phyloP scores from a whole-genome alignment of 2,113 vertebrate genomes.

The Neodontobutis hainanensis region DNA sequence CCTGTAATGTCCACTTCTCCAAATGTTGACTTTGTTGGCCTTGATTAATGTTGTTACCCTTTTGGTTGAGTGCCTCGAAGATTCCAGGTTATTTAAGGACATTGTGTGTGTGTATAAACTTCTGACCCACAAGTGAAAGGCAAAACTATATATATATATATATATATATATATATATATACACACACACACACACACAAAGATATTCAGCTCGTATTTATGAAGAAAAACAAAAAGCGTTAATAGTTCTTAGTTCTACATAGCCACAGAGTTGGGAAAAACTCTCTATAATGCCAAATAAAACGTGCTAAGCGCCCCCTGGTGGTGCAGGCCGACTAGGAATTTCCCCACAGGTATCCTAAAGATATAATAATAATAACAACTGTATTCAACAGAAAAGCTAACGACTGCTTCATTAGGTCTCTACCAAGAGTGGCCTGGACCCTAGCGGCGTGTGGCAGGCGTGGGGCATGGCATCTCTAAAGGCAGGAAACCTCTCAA shows the following conservation, averaged over 20 bases:
- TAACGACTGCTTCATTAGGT: slow-evolving; percentile 76
- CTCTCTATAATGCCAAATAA: too few species aligned
- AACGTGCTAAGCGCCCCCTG: too few species aligned
- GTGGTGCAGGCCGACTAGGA: too few species aligned
- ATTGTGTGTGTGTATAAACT: not conserved
- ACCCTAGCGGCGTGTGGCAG: slow-evolving; percentile 92
- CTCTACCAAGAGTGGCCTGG: slow-evolving; percentile 94
- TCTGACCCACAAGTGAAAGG: not conserved
- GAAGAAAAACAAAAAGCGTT: too few species aligned
- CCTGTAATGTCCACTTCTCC: not conserved
- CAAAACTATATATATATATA: too few species aligned
- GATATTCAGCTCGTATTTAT: too few species aligned
- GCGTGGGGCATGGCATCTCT: slow-evolving; percentile 96
- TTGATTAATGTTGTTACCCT: not conserved
- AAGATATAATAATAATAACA: too few species aligned
- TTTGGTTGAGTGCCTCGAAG: not conserved
- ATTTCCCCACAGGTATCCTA: too few species aligned
- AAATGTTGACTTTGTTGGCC: not conserved
- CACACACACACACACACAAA: too few species aligned
- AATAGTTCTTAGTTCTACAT: too few species aligned
- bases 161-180: too few species aligned
- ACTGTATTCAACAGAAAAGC: not conserved
- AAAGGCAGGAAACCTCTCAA: slow-evolving; percentile 87
- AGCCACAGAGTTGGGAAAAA: too few species aligned
- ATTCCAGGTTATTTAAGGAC: slow-evolving; percentile 3